Conservation (phyloP, 92 coral and sea anemone species). For the Montipora capitata region DNA sequence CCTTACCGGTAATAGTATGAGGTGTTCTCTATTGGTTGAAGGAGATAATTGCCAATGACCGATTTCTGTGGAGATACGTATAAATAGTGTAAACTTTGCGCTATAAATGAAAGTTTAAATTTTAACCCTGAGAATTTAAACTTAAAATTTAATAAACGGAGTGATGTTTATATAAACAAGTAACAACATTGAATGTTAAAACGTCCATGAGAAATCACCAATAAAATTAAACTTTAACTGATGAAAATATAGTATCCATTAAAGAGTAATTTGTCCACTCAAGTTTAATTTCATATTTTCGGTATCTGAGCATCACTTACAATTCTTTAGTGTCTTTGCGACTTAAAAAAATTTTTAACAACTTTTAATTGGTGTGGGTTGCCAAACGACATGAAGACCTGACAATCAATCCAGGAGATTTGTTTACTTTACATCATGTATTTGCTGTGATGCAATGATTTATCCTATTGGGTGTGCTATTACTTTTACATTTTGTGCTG, state of each 20-base stretch:
- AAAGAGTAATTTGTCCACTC: neutral
- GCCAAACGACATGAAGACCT: neutral
- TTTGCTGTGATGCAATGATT: neutral
- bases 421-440: neutral
- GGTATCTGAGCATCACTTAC: neutral
- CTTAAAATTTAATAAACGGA: slow-evolving; percentile 40
- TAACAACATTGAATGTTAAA: neutral
- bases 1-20: neutral
- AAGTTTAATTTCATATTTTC: neutral
- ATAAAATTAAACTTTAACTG: slow-evolving; percentile 6
- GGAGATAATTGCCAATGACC: neutral
- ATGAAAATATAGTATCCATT: neutral
- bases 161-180: slow-evolving; percentile 28
- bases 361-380: neutral
- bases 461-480: neutral
- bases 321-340: neutral
- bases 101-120: neutral
- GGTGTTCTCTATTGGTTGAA: neutral
- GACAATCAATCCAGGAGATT: neutral
- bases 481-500: neutral
- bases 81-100: neutral
- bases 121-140: neutral
- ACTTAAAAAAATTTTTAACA: neutral
- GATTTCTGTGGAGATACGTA: neutral
- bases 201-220: too few species aligned